Evolutionary conservation across 2,888 invertebrate species (phyloP), one percentile per base, ranked within the genome.

Genomic region (Tryphoninae sp.): DNA sequence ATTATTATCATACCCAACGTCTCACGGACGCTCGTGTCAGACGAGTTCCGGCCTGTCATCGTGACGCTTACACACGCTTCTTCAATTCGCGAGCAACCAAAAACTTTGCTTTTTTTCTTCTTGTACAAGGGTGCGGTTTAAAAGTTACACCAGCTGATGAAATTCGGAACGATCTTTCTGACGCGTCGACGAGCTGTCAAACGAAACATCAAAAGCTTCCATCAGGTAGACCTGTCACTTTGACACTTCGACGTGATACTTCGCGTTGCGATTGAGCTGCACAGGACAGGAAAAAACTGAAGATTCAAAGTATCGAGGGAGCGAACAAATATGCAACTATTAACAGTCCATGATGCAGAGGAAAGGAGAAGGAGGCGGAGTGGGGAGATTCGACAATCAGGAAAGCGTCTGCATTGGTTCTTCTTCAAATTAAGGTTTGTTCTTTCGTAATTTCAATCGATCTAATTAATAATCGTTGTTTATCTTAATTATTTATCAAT

Each of bases 121-220:
- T 53, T 19, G 2, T 22, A 53, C 53, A 53, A 69, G 80, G 64
- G 49, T 65, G 74, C 55, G 33, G 64, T 65, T 67, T 16, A 49
- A 68, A 68, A 69, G 59, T 79, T 74, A 45, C 61, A 55, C 42
- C 22, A 45, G 79, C 42, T 11, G 45, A 55, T 55, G 78, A 72
- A 45, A 71, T 53, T 59, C 64, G 33, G 53, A 16, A 51, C 3
- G 16, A 55, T 59, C 64, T 9, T 23, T 9, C n/a, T 49, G 53
- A 49, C 22, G 62, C 85, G 86, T 87, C 86, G 86, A 86, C 86
- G 81, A 83, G 67, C 75, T 81, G 82, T 84, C 84, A 83, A 82
- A 80, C 86, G 84, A 81, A 69, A 80, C 78, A 83, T 6, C 84
- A 78, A 83, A 51, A 40, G 23, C 33, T 58, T 33, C 76, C 68